A percentile compares a stretch with the other conserved stretches of the same genome.
phyloP scores from a whole-genome alignment of 2,888 invertebrate genomes.

The Acanthopleura granulata region DNA sequence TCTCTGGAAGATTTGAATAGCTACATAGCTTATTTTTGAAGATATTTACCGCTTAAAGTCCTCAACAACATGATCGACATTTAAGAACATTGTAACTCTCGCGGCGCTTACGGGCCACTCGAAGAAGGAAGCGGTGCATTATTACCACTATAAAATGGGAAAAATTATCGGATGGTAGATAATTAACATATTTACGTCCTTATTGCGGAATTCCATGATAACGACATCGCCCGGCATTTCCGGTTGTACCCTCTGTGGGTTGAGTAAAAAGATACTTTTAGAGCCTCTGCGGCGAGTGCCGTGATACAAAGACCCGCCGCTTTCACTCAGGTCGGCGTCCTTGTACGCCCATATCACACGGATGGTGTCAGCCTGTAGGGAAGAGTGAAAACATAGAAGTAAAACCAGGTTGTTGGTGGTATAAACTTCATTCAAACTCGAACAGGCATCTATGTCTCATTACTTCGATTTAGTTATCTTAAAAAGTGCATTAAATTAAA shows the following conservation, averaged over 20 bases:
- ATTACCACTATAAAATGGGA: no score
- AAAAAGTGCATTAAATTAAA: no score
- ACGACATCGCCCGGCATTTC: not conserved
- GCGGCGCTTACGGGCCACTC: no score
- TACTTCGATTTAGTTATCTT: no score
- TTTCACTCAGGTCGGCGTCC: not conserved
- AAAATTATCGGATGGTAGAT: no score
- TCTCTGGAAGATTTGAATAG: no score
- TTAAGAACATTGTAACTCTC: no score
- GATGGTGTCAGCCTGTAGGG: not conserved
- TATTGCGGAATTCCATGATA: not conserved
- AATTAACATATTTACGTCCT: not conserved
- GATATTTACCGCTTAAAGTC: no score
- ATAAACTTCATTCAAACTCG: not conserved
- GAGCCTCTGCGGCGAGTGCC: not conserved
- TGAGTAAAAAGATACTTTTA: not conserved
- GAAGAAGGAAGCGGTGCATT: no score
- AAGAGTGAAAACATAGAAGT: not conserved
- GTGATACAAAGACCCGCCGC: not conserved
- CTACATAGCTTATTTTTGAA: no score
- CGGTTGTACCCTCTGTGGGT: not conserved
- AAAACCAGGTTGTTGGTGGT: not conserved
- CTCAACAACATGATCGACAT: no score
- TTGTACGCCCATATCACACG: slow-evolving; percentile 1
- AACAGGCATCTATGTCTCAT: no score